A percentile compares a stretch with the other conserved stretches of the same genome.
Conservation (phyloP, 1,140 invertebrate genomes). For the Aphelenchoides avenae region DNA sequence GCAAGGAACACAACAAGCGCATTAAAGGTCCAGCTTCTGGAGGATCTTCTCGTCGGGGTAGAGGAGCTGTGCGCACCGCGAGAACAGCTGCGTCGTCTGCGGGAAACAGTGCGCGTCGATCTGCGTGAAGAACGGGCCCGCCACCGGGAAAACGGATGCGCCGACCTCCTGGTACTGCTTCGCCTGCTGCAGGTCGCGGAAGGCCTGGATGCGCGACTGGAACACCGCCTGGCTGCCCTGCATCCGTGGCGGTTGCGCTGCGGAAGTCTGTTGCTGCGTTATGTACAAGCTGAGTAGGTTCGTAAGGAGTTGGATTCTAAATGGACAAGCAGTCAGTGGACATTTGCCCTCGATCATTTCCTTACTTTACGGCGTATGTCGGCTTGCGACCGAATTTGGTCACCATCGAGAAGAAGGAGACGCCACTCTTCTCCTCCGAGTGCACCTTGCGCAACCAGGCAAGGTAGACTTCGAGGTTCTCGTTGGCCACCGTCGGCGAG, state of each 20-base stretch:
- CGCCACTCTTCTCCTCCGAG: constrained; percentile 40
- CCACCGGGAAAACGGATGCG: background rate
- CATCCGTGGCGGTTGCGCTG: constrained; percentile 19
- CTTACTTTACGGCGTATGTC: constrained; percentile 19
- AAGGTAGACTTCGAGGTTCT: constrained; percentile 26
- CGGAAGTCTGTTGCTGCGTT: constrained; percentile 29
- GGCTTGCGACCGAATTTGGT: constrained; percentile 25
- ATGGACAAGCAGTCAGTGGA: background rate
- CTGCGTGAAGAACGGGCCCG: too few relatives aligned
- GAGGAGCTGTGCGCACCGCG: background rate
- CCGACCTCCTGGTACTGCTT: constrained; percentile 17
- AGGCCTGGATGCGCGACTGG: constrained; percentile 19
- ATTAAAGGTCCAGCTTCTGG: too few relatives aligned
- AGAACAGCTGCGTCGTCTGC: constrained; percentile 1
- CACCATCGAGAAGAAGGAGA: constrained; percentile 27
- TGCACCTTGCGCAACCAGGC: constrained; percentile 28
- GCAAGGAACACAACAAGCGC: too few relatives aligned
- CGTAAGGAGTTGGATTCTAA: constrained; percentile 30
- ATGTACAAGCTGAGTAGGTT: constrained; percentile 28
- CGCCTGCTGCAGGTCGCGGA: constrained; percentile 28
- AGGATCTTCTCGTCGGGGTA: constrained; percentile 7
- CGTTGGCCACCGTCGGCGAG: constrained; percentile 20
- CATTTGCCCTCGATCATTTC: background rate
- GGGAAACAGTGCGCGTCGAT: constrained; percentile 7
- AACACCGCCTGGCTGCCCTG: constrained; percentile 19